Base-by-base conservation (phyloP, 2,888 invertebrate genomes). In the Slavum lentiscoides region DNA sequence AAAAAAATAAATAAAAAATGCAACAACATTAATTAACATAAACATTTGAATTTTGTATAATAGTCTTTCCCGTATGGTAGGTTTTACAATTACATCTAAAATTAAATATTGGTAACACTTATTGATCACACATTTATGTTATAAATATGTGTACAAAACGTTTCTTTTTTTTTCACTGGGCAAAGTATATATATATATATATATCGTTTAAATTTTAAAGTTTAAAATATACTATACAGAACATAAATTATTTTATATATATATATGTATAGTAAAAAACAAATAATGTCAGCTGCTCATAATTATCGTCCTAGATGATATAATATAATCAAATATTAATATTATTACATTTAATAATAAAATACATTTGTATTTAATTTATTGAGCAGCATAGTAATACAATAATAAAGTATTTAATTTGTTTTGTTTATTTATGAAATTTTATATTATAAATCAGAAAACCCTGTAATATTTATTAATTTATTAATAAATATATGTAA, bases 381-480 rank as follows among this genome's bases (percentile, higher is more conserved):
- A 67, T 67, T 76, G 75, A 76, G 75, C 75, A 68, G 75, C 75
- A n/a, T 58, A 39, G 30, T 76, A 68, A 59, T 76, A 68, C 23
- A 68, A n/a, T 30, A 68, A 49, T 49, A 49, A 49, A 49, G 49
- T 66, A 59, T 67, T 66, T 75, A 67, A 67, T 58, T 66, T 58
- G 37, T 39, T 59, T 68, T 59, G 13, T 53, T 74, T 66, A 39
- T 66, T 67, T 23, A 43, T 17, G 30, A 30, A 30, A 30, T 73
- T 67, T 49, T 58, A 66, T 74, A 62, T 68, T 43, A 80, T 62
- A 64, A 72, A 72, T 72, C 37, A 70, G n/a, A 37, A 70, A 72
- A 72, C 80, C 80, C 80, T 80, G 80, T 80, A 64, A 70, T 80
- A 72, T 80, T 62, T 72, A 80, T 72, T 72, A 72, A 58, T 64